Conservation (phyloP, 1,140 invertebrate genomes). For the Linepithema humile region DNA sequence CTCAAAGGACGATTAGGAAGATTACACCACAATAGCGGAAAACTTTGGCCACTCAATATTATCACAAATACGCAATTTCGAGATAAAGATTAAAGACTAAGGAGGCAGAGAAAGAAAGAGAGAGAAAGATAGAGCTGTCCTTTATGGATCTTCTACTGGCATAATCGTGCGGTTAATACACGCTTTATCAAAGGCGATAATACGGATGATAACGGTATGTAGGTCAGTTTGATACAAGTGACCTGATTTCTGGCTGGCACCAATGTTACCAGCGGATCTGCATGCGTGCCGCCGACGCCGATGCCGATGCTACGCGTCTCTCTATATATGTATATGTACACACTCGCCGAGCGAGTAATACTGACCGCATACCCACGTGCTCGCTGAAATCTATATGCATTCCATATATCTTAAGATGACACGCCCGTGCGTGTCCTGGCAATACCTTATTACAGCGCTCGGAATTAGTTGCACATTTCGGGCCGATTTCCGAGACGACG, state of each 20-base stretch:
- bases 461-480: no score
- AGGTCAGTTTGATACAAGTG: constrained; percentile 83
- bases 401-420: not conserved
- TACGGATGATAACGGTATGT: constrained; percentile 81
- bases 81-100: not conserved
- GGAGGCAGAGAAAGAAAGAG: not conserved
- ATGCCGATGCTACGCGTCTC: constrained; percentile 10
- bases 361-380: constrained; percentile 40
- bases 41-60: not conserved
- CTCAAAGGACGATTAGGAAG: not conserved
- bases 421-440: not conserved
- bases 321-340: not conserved
- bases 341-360: constrained; percentile 32
- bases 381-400: not conserved
- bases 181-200: constrained; percentile 81
- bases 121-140: constrained; percentile 25
- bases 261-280: constrained; percentile 66
- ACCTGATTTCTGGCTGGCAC: constrained; percentile 78
- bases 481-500: no score
- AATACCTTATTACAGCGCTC: not conserved
- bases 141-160: constrained; percentile 67
- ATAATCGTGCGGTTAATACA: constrained; percentile 81
- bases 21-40: not conserved
- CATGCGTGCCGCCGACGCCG: constrained; percentile 58
- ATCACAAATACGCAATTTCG: not conserved